phyloP scores from a whole-genome alignment of 2,113 vertebrate species.

The Verasper variegatus region DNA sequence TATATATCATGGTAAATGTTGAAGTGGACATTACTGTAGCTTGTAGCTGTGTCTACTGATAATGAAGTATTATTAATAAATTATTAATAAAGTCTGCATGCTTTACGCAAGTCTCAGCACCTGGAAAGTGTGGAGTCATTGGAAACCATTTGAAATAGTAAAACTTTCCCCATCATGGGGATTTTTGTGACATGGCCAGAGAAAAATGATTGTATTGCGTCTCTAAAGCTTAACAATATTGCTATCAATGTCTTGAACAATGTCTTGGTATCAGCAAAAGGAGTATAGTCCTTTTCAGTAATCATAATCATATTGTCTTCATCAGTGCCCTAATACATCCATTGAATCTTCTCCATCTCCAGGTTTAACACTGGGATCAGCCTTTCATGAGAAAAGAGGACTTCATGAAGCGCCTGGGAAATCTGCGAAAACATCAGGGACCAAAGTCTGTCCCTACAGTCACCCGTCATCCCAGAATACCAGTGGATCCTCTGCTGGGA shows the following conservation, averaged over 20 bases:
- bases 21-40: not conserved
- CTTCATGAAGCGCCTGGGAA: constrained; percentile 84
- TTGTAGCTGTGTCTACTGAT: too few species aligned
- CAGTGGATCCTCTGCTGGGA: constrained; percentile 81
- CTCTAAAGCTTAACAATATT: not conserved
- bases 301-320: not conserved
- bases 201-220: not conserved
- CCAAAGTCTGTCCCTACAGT: constrained; percentile 92
- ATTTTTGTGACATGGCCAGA: not conserved
- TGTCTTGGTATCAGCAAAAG: not conserved
- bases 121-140: too few species aligned
- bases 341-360: not conserved
- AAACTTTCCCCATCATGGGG: not conserved
- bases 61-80: too few species aligned
- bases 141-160: not conserved
- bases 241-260: not conserved
- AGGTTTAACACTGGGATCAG: constrained; percentile 76
- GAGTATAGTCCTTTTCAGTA: not conserved
- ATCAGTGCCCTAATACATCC: not conserved
- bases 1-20: not conserved
- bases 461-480: constrained; percentile 84
- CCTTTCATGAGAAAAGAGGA: constrained; percentile 82
- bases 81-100: too few species aligned
- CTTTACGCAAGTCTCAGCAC: too few species aligned
- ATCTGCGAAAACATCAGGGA: constrained; percentile 79